Evolutionary conservation across 2,113 vertebrate species (phyloP), one percentile per base, ranked within the genome.

Genomic region (Labeo catla): DNA sequence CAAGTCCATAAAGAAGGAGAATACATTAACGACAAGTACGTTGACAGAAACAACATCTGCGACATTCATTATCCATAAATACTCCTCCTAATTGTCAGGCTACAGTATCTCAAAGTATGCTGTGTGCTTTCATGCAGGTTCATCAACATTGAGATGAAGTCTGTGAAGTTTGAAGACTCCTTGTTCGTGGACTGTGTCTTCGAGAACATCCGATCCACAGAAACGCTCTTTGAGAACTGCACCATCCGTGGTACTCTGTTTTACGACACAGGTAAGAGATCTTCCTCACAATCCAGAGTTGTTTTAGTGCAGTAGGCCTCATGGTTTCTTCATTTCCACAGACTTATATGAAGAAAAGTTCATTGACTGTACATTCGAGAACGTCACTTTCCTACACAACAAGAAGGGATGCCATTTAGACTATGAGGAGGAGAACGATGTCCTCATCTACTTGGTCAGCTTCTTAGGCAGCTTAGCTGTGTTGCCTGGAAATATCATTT

Each of bases 381-480:
- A 99, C 89, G 90, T 85, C 43, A 94, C 95, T 0, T 97, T 97
- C 79, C 76, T 93, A 83, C 89, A 94, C 36, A 94, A 94, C 86
- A 98, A 97, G 91, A 93, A 94, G 23, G 97, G 97, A 86, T 99
- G 98, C 85, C 96, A 98, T 83, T 88, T 98, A 84, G 96, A 98
- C 92, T 93, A 94, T 0, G 92, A 94, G 45, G 95, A 96, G 81
- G 97, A 99, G 70, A 99, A 98, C 0, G 98, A 99, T 78, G 96
- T 98, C 39, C 94, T 99, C 36, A 96, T 98, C 86, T 99, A 99
- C 94, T 91, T 99, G 28, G 98, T 99, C 93, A 98, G 97, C 94
- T 99, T 99, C 89, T 93, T 99, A 61, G 97, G 98, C 70, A 98
- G 96, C 77, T 93, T 99, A 87, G 97, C 98, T 0, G 97, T 99